Percentiles rank a stretch among this genome's conserved stretches.
phyloP scores from a whole-genome alignment of 2,888 invertebrate species.

The Ferrisia virgata region DNA sequence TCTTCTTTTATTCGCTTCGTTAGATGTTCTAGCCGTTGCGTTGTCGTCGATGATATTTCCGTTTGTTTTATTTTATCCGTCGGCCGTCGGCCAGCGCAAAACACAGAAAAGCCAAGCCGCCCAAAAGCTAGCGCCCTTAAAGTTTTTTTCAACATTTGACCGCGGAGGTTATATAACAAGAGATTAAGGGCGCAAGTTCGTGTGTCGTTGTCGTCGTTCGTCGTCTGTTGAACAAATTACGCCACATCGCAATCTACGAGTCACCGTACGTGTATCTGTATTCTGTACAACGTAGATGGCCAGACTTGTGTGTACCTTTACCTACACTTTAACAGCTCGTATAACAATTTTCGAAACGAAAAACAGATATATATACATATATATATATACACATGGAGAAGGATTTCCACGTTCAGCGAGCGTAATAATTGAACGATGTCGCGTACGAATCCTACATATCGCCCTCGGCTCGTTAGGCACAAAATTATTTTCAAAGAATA shows the following conservation, averaged over 20 bases:
- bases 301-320: too few species aligned
- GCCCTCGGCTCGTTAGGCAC: background rate
- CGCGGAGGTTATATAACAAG: background rate
- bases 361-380: background rate
- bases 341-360: too few species aligned
- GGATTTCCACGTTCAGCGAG: background rate
- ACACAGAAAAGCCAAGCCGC: background rate
- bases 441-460: background rate
- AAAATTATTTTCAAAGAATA: background rate
- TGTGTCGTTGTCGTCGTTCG: background rate
- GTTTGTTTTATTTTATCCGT: background rate
- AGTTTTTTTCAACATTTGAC: background rate
- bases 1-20: background rate
- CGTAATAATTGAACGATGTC: background rate
- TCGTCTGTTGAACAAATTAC: too few species aligned
- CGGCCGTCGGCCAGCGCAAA: background rate
- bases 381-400: background rate
- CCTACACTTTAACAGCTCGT: too few species aligned
- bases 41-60: background rate
- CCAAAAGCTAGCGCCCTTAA: background rate
- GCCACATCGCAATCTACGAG: background rate
- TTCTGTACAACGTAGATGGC: too few species aligned
- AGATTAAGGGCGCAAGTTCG: background rate
- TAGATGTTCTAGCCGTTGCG: background rate
- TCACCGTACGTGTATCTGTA: too few species aligned